Evolutionary conservation across 2,888 invertebrate species (phyloP).

Genomic region (Endotricha flammealis): DNA sequence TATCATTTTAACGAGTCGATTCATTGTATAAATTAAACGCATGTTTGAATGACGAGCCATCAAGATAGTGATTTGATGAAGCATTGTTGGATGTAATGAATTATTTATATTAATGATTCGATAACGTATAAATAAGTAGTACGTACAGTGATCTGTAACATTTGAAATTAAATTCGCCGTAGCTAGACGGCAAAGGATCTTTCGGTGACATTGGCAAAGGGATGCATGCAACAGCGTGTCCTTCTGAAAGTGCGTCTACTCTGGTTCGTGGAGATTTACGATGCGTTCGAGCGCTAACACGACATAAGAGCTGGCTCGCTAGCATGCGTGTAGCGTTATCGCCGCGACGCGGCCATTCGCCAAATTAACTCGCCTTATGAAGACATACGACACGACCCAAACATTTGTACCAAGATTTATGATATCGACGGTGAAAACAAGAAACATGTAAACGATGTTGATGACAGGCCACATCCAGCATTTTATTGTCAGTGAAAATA

Average conservation of each 20-base stretch:
- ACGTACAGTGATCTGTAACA: neutral
- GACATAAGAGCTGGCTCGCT: conserved; percentile 33
- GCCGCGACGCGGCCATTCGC: conserved; percentile 33
- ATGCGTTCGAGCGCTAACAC: conserved; percentile 49
- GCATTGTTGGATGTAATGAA: conserved; percentile 24
- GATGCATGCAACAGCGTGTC: conserved; percentile 27
- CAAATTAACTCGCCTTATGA: conserved; percentile 65
- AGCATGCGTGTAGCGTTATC: conserved; percentile 61
- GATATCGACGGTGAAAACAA: conserved; percentile 17
- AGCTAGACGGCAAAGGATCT: conserved; percentile 12
- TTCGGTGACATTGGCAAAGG: conserved; percentile 20
- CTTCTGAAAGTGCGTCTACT: conserved; percentile 26
- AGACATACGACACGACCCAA: conserved; percentile 49
- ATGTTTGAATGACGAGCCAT: conserved; percentile 23
- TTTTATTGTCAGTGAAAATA: too few relatives aligned
- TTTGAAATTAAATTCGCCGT: conserved; percentile 5
- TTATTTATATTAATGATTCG: conserved; percentile 11
- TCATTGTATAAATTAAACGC: conserved; percentile 33
- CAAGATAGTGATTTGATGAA: conserved; percentile 29
- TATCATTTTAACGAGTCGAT: conserved; percentile 21
- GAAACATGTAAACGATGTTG: neutral
- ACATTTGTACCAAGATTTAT: conserved; percentile 38
- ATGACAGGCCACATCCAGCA: too few relatives aligned
- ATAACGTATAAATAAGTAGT: neutral
- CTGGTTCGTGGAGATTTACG: conserved; percentile 45